Base-by-base conservation (phyloP, 1,140 invertebrate species). In the Drosophila bocqueti region DNA sequence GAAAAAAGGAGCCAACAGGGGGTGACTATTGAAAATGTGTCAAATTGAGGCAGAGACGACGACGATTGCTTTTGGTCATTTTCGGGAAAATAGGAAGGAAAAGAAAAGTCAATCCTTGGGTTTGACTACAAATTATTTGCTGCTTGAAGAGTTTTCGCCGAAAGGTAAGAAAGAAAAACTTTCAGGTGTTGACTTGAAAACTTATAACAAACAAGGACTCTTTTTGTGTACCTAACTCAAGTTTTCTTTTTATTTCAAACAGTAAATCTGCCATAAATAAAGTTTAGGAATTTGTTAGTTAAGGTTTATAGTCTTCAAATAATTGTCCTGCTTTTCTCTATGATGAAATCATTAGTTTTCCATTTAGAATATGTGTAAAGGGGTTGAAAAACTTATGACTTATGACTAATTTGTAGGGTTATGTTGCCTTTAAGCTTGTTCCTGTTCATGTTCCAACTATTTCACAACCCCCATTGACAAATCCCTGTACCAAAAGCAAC, bases 11-110 rank as follows among this genome's bases (percentile, higher is more conserved):
- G 13, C 8, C 67, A 42, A 24, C n/a, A 13, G 34, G 42, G 60
- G 66, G 46, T 59, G 49, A 52, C 59, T 49, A 82, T 82, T 82
- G 74, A 67, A 83, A 83, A 83, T 83, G 80, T 83, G 80, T 79
- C 80, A 82, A 82, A 74, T 69, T 77, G 79, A 72, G 50, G 58
- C 58, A 47, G 18, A 60, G 36, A 61, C 62, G 46, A 61, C 36
- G 8, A 26, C 46, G 73, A 76, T 76, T 77, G 75, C 64, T 67
- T 68, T 76, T 66, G 61, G 61, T 34, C 52, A 76, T 58, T 57
- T 47, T 64, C 36, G 15, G 47, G 9, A 36, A 42, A 60, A 24
- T 29, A 40, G 36, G 2, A 36, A 47, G 11, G 18, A 15, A 45
- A 76, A 49, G 24, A 43, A 55, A 57, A 57, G 26, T 45, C 50